Conservation (phyloP, 2,888 invertebrate species). For the Ormyrus rosae region DNA sequence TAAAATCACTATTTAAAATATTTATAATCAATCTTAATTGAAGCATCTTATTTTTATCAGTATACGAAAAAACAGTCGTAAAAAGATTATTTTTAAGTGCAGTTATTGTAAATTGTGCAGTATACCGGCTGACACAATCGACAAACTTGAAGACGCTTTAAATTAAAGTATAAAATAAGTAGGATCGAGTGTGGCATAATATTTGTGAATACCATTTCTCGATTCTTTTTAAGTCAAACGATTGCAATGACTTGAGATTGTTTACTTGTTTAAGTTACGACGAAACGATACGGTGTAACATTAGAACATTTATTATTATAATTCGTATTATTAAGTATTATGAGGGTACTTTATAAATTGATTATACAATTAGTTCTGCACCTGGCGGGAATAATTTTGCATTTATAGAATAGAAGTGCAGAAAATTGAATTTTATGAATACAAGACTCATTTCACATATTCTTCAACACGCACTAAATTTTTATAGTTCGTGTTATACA, state of each 20-base stretch:
- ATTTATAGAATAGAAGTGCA: conserved; percentile 33
- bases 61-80: conserved; percentile 28
- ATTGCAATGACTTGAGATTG: conserved; percentile 33
- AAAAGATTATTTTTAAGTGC: conserved; percentile 41
- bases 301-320: conserved; percentile 33
- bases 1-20: conserved; percentile 43
- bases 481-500: conserved; percentile 39
- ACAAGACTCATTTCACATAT: conserved; percentile 18
- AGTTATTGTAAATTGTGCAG: conserved; percentile 50
- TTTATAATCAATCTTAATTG: conserved; percentile 35
- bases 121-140: conserved; percentile 45
- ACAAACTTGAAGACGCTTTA: conserved; percentile 51
- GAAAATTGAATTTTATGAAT: conserved; percentile 8
- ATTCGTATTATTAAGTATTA: conserved; percentile 28
- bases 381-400: conserved; percentile 33
- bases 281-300: conserved; percentile 15
- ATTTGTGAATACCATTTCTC: conserved; percentile 49
- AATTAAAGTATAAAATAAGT: conserved; percentile 55
- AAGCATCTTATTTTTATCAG: conserved; percentile 37
- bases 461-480: conserved; percentile 42
- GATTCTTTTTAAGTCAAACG: conserved; percentile 45
- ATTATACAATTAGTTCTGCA: conserved; percentile 25
- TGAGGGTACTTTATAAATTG: conserved; percentile 13
- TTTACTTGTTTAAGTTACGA: conserved; percentile 36
- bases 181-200: conserved; percentile 52